A percentile compares a stretch with the other conserved stretches of the same genome.
These are phyloP conservation scores for Imbricaverruca yamaguchii DNA, from an alignment of 2,888 invertebrate species.

Conservation along the genomic window DNA sequence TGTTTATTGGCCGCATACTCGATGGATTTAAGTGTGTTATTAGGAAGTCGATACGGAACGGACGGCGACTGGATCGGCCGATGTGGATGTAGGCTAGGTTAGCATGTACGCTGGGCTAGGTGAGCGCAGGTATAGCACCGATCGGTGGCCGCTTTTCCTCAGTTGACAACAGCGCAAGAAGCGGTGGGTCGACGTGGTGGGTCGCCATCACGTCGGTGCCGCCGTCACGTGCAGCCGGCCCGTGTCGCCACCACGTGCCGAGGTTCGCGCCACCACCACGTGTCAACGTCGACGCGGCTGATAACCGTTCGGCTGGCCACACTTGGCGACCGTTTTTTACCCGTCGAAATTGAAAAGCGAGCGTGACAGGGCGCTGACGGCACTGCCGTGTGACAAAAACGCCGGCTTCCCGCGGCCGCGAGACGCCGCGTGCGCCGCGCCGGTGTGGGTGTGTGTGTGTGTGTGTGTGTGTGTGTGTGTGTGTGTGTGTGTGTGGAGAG, in stretches of 20 bases:
- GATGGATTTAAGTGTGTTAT: slow-evolving; percentile 13
- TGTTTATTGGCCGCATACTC: slow-evolving; percentile 16
- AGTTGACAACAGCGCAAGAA: background rate
- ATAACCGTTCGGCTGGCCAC: too few relatives aligned
- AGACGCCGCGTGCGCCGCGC: background rate
- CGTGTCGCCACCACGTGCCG: too few relatives aligned
- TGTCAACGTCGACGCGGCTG: too few relatives aligned
- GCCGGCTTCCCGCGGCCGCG: too few relatives aligned
- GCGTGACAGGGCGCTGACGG: background rate
- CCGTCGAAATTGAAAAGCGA: background rate
- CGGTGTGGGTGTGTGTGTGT: background rate
- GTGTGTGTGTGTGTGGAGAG: background rate
- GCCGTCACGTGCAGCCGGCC: too few relatives aligned
- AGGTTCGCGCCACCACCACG: too few relatives aligned
- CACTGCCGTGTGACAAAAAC: slow-evolving; percentile 5
- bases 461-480: too few relatives aligned
- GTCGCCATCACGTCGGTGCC: background rate
- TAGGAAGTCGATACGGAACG: background rate
- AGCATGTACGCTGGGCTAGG: too few relatives aligned
- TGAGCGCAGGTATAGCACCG: too few relatives aligned
- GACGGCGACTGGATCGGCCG: background rate
- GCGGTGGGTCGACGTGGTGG: background rate
- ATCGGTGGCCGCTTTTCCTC: too few relatives aligned
- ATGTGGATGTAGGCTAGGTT: too few relatives aligned
- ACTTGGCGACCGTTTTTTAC: background rate